Evolutionary conservation across 2,113 vertebrate genomes (phyloP).

Genomic region (Gallinago media): DNA sequence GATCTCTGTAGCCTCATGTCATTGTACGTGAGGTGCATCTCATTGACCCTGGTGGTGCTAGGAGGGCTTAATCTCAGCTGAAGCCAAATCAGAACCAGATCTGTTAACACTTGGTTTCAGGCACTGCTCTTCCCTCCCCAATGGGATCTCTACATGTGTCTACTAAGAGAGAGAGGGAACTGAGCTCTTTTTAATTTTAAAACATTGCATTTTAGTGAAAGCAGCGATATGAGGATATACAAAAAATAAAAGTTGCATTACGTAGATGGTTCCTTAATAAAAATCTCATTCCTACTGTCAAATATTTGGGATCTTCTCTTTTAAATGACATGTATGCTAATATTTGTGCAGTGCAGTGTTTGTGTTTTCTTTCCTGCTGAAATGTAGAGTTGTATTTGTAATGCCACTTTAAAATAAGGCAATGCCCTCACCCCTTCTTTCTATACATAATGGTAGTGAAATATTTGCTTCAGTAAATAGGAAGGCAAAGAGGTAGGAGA

Average conservation of each 20-base stretch:
- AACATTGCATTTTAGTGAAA: neutral
- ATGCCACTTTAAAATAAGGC: neutral
- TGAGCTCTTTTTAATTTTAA: neutral
- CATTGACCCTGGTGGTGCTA: neutral
- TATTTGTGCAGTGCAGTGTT: neutral
- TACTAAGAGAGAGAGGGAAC: neutral
- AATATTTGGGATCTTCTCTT: neutral
- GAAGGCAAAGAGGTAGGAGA: neutral
- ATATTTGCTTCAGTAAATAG: neutral
- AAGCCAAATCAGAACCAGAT: neutral
- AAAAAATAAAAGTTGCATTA: neutral
- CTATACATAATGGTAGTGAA: neutral
- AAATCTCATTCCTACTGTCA: neutral
- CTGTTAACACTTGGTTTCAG: neutral
- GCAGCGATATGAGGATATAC: neutral
- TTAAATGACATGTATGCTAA: neutral
- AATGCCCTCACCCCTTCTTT: neutral
- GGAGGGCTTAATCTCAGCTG: neutral
- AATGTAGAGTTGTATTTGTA: neutral
- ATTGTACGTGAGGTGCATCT: rapidly evolving
- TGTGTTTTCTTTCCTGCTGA: neutral
- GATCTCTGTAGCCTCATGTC: neutral
- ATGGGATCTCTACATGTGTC: neutral
- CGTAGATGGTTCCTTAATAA: neutral
- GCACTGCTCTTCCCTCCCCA: neutral